These are phyloP conservation scores for Epinotia nisella DNA, from an alignment of 2,888 invertebrate species.

Conservation along the genomic window DNA sequence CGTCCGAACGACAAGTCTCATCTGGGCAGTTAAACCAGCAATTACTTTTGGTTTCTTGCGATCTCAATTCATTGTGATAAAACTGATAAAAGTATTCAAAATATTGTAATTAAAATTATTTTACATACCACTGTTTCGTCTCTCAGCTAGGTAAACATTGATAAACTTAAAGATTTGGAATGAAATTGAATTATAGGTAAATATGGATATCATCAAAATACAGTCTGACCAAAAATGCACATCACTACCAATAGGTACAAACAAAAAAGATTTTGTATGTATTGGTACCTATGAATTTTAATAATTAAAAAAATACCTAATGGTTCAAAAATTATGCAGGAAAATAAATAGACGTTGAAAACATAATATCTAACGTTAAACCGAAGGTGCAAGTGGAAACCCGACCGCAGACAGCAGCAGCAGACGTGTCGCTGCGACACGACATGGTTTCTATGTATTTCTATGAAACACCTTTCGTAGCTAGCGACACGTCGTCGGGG, in stretches of 20 bases:
- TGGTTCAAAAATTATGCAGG: background rate
- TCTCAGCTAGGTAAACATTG: conserved; percentile 6
- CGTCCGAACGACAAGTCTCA: conserved; percentile 95
- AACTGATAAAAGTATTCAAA: background rate
- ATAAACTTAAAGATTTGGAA: background rate
- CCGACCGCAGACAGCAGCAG: too few species aligned
- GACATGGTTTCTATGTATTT: too few species aligned
- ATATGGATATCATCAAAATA: background rate
- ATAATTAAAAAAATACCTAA: too few species aligned
- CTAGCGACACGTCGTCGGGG: too few species aligned
- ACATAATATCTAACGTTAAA: too few species aligned
- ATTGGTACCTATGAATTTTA: too few species aligned
- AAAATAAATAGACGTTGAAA: background rate
- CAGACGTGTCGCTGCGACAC: too few species aligned
- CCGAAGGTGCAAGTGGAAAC: too few species aligned
- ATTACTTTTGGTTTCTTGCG: background rate
- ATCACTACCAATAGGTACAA: background rate
- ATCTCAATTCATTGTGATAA: background rate
- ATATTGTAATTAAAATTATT: background rate
- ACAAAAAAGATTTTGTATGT: background rate
- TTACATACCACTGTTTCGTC: conserved; percentile 13
- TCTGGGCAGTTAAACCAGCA: conserved; percentile 78
- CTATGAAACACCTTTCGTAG: too few species aligned
- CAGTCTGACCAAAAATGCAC: conserved; percentile 7
- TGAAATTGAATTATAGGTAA: background rate